Evolutionary conservation across 1,140 invertebrate genomes (phyloP), one percentile per base, ranked within the genome.

Genomic region (Sitodiplosis mosellana): DNA sequence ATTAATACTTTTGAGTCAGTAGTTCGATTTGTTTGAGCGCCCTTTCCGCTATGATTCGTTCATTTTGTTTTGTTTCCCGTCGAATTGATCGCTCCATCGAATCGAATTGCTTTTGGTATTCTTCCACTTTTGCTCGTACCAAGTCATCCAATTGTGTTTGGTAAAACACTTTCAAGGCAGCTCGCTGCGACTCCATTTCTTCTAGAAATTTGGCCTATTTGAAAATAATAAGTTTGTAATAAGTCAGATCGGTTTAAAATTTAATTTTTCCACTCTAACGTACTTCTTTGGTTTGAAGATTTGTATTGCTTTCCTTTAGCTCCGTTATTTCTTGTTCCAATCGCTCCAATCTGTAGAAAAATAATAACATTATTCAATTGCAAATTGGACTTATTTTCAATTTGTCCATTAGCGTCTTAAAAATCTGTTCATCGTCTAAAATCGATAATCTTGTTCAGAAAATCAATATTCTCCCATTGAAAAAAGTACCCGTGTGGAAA

Each of bases 101-200:
- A 51, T 86, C 81, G 12, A 86, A 65, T 60, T 86, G 81, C 6
- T 57, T 61, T 58, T 86, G 82, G 57, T 86, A 86, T 60, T 87
- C 82, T 53, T 76, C 73, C 45, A 85, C 59, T 60, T 87, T 87
- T 15, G 71, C 70, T 49, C 76, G 69, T 2, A 87, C 81, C 2
- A 83, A 78, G 40, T 76, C 70, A 48, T 87, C 82, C 22, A 87
- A 65, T 65, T 87, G 83, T 48, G 78, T 77, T 57, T 87, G 83
- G 56, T 86, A 87, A 54, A 81, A 75, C 18, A 73, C 69, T 55
- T 80, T 76, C 10, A 85, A 60, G 49, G 83, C 78, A 8, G 67
- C 63, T 53, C 78, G 78, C 47, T 76, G 75, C 7, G 72, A 63
- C 42, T 85, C 80, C 11, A 81, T 56, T 44, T 78, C 51, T 69